These are phyloP conservation scores for Sminthopsis crassicaudata DNA, from an alignment of 2,113 vertebrate genomes.

Conservation along the genomic window DNA sequence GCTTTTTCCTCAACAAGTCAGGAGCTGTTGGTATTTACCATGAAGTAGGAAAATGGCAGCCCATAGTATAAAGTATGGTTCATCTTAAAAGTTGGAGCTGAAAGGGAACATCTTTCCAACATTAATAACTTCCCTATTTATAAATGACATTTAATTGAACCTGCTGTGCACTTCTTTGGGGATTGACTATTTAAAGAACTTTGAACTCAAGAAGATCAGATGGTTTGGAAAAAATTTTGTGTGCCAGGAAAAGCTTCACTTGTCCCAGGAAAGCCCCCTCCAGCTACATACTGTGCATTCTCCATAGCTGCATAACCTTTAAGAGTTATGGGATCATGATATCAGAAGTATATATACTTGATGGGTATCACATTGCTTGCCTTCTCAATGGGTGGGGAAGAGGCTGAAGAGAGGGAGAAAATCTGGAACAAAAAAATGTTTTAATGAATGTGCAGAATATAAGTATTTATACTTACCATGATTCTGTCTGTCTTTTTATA, in stretches of 20 bases:
- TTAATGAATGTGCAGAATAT: background rate
- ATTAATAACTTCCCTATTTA: slow-evolving; percentile 24
- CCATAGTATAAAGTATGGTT: background rate
- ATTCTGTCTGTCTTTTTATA: background rate
- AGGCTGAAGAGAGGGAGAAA: background rate
- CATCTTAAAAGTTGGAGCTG: background rate
- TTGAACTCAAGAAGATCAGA: background rate
- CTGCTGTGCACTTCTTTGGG: background rate
- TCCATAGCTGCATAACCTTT: background rate
- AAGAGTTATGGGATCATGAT: background rate
- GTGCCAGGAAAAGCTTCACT: background rate
- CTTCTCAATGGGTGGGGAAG: background rate
- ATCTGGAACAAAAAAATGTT: background rate
- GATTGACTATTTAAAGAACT: background rate
- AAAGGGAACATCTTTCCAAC: background rate
- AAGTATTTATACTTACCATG: background rate
- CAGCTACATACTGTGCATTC: background rate
- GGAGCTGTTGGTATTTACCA: background rate
- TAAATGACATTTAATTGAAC: slow-evolving; percentile 41
- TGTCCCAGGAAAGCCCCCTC: background rate
- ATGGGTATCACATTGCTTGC: background rate
- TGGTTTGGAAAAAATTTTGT: background rate
- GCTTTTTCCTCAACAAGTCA: background rate
- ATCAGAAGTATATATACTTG: background rate
- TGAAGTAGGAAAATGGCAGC: background rate